Conservation (phyloP, 2,797 vertebrate species). For the Alauda arvensis region DNA sequence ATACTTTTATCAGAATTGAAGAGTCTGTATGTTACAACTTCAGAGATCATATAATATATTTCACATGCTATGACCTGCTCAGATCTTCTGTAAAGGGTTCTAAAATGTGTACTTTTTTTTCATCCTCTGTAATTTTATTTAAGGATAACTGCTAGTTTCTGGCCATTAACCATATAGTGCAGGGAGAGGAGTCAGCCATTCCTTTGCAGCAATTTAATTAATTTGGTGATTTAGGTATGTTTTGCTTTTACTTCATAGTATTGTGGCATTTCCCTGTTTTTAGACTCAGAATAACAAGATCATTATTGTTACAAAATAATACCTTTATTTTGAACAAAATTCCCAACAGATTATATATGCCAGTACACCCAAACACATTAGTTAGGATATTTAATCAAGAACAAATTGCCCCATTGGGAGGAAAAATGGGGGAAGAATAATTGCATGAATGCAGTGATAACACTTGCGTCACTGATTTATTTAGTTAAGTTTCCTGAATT, state of each 20-base stretch:
- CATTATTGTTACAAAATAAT: background rate
- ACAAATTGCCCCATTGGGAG: background rate
- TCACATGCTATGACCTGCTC: background rate
- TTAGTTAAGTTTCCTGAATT: background rate
- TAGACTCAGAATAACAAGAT: background rate
- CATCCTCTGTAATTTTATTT: background rate
- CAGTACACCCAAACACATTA: background rate
- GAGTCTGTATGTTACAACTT: background rate
- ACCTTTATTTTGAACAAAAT: background rate
- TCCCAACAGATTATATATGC: background rate
- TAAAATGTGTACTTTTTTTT: background rate
- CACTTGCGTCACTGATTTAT: background rate
- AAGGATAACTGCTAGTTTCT: background rate
- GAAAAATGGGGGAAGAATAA: background rate
- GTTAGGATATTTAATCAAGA: background rate
- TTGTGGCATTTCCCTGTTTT: background rate
- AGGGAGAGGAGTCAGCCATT: background rate
- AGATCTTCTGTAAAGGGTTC: background rate
- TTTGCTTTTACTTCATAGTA: background rate
- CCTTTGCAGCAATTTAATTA: background rate
- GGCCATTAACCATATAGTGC: background rate
- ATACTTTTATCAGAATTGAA: background rate
- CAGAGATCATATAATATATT: background rate
- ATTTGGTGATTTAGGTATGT: fast-evolving
- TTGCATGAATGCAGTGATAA: background rate